Evolutionary conservation across 2,113 vertebrate genomes (phyloP).

Genomic region (Myotis lucifugus): DNA sequence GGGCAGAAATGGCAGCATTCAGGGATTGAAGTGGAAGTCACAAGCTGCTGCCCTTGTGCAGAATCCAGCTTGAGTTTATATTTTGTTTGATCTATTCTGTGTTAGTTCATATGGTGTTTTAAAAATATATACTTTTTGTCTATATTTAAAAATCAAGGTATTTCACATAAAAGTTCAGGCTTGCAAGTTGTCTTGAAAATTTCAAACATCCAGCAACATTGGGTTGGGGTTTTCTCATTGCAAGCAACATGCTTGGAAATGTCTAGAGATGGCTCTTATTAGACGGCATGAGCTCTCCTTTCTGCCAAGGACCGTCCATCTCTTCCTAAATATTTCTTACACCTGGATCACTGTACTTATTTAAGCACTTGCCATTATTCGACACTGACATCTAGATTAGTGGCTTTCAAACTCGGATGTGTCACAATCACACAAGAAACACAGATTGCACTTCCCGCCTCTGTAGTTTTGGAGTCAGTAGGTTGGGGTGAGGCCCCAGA

Average conservation of each 20-base stretch:
- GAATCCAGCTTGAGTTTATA: background rate
- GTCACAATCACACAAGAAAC: background rate
- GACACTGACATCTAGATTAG: constrained; percentile 7
- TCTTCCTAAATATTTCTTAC: background rate
- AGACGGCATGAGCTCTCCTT: background rate
- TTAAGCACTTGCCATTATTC: background rate
- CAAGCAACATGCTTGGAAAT: background rate
- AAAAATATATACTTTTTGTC: background rate
- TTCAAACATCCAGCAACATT: background rate
- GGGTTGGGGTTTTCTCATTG: background rate
- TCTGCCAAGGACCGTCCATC: background rate
- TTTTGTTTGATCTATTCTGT: background rate
- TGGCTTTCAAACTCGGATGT: constrained; percentile 20
- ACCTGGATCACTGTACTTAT: background rate
- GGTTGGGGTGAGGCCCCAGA: background rate
- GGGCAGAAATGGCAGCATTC: background rate
- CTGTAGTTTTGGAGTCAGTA: background rate
- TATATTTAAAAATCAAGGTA: background rate
- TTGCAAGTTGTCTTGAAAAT: constrained; percentile 6
- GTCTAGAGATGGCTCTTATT: background rate
- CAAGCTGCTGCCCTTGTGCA: background rate
- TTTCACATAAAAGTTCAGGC: background rate
- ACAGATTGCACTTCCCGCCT: background rate
- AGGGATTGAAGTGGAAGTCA: background rate
- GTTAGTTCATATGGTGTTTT: background rate